Evolutionary conservation across 1,140 invertebrate species (phyloP).

Genomic region (Laupala kohalensis): DNA sequence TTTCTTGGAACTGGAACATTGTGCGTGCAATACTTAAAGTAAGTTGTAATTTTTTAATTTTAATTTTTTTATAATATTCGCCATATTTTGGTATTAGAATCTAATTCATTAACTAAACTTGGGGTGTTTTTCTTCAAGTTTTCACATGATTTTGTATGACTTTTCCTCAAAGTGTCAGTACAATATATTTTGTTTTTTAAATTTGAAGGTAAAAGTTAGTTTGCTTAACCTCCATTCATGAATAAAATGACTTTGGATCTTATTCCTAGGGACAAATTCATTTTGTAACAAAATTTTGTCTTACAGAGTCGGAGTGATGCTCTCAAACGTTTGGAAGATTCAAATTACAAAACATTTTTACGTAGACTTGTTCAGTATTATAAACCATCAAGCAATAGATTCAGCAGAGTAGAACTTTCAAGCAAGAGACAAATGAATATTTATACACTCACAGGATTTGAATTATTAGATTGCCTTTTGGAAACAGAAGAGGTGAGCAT

Average conservation of each 20-base stretch:
- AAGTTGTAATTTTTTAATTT: slow-evolving; percentile 4
- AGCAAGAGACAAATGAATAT: slow-evolving; percentile 37
- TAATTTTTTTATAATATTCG: not conserved
- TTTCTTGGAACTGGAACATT: slow-evolving; percentile 73
- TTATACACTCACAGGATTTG: slow-evolving; percentile 56
- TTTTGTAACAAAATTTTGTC: too few species aligned
- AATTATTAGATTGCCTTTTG: slow-evolving; percentile 63
- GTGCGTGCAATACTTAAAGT: slow-evolving; percentile 67
- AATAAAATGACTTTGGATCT: too few species aligned
- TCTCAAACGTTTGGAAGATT: slow-evolving; percentile 38
- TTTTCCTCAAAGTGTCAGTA: too few species aligned
- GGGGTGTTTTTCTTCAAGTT: too few species aligned
- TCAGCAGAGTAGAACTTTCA: slow-evolving; percentile 55
- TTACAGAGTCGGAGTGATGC: slow-evolving; percentile 11
- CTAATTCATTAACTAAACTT: too few species aligned
- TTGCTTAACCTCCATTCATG: too few species aligned
- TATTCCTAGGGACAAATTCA: too few species aligned
- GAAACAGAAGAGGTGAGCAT: slow-evolving; percentile 35
- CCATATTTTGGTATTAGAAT: not conserved
- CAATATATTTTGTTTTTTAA: too few species aligned
- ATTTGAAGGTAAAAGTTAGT: too few species aligned
- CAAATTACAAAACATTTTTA: slow-evolving; percentile 62
- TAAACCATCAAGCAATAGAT: slow-evolving; percentile 74
- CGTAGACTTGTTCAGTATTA: slow-evolving; percentile 72
- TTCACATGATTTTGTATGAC: too few species aligned